These are phyloP conservation scores for Pediacus dermestoides DNA, from an alignment of 2,888 invertebrate species.

Conservation along the genomic window DNA sequence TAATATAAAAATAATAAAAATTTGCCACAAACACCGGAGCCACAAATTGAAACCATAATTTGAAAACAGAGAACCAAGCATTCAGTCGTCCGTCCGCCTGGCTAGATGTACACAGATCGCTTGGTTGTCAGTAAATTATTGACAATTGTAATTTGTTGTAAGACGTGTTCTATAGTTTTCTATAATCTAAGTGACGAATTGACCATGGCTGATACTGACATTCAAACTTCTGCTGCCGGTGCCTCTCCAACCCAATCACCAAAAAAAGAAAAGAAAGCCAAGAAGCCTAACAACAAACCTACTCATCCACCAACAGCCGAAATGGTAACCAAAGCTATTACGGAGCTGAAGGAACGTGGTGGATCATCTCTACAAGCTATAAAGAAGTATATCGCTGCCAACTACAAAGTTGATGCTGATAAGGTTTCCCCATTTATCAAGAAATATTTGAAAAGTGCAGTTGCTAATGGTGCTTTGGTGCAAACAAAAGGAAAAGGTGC, in stretches of 20 bases:
- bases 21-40: too few relatives aligned
- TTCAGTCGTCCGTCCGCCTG: conserved; percentile 8
- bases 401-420: conserved; percentile 58
- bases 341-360: conserved; percentile 53
- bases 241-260: conserved; percentile 17
- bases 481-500: conserved; percentile 57
- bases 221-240: not conserved
- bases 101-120: conserved; percentile 1
- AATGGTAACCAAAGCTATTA: conserved; percentile 59
- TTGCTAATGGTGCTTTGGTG: conserved; percentile 52
- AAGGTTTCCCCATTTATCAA: conserved; percentile 59
- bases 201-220: conserved; percentile 4
- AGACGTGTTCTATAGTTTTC: too few relatives aligned
- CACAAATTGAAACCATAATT: too few relatives aligned
- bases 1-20: too few relatives aligned
- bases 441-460: conserved; percentile 58
- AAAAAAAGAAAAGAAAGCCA: conserved; percentile 42
- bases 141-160: not conserved
- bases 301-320: conserved; percentile 52
- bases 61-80: too few relatives aligned
- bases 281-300: too few relatives aligned
- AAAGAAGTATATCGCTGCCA: conserved; percentile 60
- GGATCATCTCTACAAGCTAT: conserved; percentile 58
- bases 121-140: not conserved
- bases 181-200: too few relatives aligned